phyloP scores from a whole-genome alignment of 2,113 vertebrate species.

The Neopipo cinnamomea region DNA sequence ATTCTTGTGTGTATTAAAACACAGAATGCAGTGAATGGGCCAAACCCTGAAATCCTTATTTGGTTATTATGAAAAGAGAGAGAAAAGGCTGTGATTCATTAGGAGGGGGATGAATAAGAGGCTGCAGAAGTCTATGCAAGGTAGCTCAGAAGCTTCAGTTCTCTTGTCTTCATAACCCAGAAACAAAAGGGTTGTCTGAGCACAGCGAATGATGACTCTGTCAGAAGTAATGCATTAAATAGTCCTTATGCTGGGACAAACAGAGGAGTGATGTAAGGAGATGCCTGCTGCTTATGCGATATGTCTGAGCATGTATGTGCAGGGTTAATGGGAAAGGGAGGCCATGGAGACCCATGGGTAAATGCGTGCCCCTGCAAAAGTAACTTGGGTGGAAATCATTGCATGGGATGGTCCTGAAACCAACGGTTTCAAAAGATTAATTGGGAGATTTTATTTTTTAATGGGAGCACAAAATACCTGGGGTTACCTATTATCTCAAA shows the following conservation, averaged over 20 bases:
- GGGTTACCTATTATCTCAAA: not conserved
- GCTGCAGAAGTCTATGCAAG: not conserved
- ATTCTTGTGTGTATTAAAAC: conserved; percentile 48
- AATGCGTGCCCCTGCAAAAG: not conserved
- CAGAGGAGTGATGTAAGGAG: not conserved
- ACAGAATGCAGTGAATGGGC: conserved; percentile 52
- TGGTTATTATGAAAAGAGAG: conserved; percentile 17
- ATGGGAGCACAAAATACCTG: not conserved
- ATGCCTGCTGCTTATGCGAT: not conserved
- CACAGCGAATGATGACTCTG: not conserved
- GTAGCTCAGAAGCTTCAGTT: not conserved
- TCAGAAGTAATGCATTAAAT: not conserved
- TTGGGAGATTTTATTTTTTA: not conserved
- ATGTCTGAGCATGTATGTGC: not conserved
- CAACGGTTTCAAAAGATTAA: not conserved
- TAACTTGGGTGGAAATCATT: not conserved
- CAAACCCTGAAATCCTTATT: conserved; percentile 41
- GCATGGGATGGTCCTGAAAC: not conserved
- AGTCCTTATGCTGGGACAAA: not conserved
- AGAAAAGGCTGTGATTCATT: conserved; percentile 42
- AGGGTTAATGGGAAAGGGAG: not conserved
- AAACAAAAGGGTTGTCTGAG: not conserved
- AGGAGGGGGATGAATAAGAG: conserved; percentile 12
- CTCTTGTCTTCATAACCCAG: not conserved
- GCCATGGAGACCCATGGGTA: not conserved